Evolutionary conservation across 2,888 invertebrate species (phyloP), one percentile per base, ranked within the genome.

Genomic region (Mechanitis mazaeus): DNA sequence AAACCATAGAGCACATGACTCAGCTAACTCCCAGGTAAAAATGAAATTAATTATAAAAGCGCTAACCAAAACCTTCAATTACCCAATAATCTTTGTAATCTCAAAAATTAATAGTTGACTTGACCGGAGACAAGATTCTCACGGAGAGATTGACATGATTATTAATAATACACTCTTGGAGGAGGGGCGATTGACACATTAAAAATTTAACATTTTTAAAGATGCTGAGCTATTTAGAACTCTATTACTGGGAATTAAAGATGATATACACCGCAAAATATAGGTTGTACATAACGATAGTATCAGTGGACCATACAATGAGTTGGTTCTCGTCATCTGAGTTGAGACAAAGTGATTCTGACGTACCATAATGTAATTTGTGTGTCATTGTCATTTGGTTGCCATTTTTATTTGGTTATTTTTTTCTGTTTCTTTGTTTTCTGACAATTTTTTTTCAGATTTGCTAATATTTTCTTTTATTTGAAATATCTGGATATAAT

Each of bases 121-220:
- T 78, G 77, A 82, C 81, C 84, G 80, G 58, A 58, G 60, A 64
- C 57, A 64, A 46, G 63, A 84, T 87, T 89, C 88, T 88, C 88
- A 89, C 87, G 88, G 79, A 71, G 65, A 71, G 78, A 84, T 84
- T 85, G 87, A 87, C 87, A 84, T 81, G 83, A 83, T 87, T 87
- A 87, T 86, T 87, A 86, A 85, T 85, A 85, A 64, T 55, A 33
- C 58, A 20, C 53, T 79, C 69, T 66, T 66, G 78, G 74, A 79
- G 82, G 82, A 86, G 85, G 84, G 77, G 85, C 85, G 83, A 81
- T 87, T 85, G 87, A 87, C 87, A 85, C 85, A 77, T 88, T 86
- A 86, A 69, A 71, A 69, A 61, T 76, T 80, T 71, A 75, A 68
- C 45, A 64, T 68, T 6, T 58, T 47, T 45, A 38, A 31, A 9